Evolutionary conservation across 2,797 vertebrate species (phyloP), one percentile per base, ranked within the genome.

Genomic region (Ambastaia sidthimunki): DNA sequence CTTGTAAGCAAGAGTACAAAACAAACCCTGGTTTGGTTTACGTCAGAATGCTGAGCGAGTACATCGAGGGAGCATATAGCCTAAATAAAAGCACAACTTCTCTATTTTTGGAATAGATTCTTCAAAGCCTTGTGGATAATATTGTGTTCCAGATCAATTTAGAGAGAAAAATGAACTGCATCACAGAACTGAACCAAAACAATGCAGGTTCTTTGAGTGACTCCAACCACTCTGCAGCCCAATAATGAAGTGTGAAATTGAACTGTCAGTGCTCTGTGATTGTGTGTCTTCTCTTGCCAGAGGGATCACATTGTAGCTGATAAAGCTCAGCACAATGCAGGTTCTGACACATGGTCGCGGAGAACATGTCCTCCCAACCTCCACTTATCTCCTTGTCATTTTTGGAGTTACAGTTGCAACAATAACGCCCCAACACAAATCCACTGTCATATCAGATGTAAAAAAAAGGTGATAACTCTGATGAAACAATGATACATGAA

Each of bases 201-300:
- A 86, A 85, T 83, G 83, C 80, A 80, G 60, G 74, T 84, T 78
- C 78, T 80, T 82, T 86, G 82, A 85, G 81, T 80, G 81, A 86
- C 82, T 86, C 79, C 52, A 81, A 82, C 70, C 83, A 81, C 78
- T 83, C 76, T 76, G 78, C 68, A 66, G 67, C 52, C 80, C 84
- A 83, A 88, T 85, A 88, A 88, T 86, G 82, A 86, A 85, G 84
- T 88, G 87, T 88, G 85, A 88, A 85, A 88, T 86, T 86, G 84
- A 88, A 85, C 87, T 86, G 87, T 86, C 87, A 85, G 82, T 83
- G 85, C 85, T 83, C 74, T 83, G 83, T 85, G 85, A 88, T 86
- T 86, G 84, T 84, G 78, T 82, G 76, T 82, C 84, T 82, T 80
- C 82, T 83, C 72, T 82, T 62, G 78, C 85, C 80, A 80, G 83